Evolutionary conservation across 2,888 invertebrate genomes (phyloP).

Genomic region (Drosophila nr. medialis): DNA sequence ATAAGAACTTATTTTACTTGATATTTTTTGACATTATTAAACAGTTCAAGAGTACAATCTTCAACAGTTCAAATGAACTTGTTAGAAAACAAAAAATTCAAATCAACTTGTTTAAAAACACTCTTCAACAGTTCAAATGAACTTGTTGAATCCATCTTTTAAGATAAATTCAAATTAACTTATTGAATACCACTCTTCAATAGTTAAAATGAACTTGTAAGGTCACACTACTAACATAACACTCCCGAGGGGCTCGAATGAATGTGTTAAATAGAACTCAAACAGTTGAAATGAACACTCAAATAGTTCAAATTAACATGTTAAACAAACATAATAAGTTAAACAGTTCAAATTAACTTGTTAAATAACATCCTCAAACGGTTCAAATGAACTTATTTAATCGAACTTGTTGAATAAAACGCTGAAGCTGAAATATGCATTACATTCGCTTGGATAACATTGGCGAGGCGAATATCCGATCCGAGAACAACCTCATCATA

Average conservation of each 20-base stretch:
- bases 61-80: neutral
- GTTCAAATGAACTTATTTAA: neutral
- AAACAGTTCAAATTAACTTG: neutral
- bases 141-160: neutral
- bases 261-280: neutral
- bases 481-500: constrained; percentile 29
- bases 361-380: neutral
- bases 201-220: neutral
- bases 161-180: neutral
- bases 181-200: neutral
- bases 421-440: too few species aligned
- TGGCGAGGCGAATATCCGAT: constrained; percentile 19
- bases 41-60: neutral
- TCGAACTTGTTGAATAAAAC: neutral
- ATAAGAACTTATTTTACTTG: neutral
- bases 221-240: neutral
- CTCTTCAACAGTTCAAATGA: neutral
- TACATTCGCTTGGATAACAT: constrained; percentile 1
- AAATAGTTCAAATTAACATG: neutral
- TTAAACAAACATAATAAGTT: neutral
- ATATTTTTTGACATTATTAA: neutral
- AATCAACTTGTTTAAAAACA: too few species aligned
- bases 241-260: neutral
- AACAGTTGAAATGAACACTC: neutral
- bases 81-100: too few species aligned